Conservation (phyloP, 1,140 invertebrate species). For the Drosophila lacteicornis region DNA sequence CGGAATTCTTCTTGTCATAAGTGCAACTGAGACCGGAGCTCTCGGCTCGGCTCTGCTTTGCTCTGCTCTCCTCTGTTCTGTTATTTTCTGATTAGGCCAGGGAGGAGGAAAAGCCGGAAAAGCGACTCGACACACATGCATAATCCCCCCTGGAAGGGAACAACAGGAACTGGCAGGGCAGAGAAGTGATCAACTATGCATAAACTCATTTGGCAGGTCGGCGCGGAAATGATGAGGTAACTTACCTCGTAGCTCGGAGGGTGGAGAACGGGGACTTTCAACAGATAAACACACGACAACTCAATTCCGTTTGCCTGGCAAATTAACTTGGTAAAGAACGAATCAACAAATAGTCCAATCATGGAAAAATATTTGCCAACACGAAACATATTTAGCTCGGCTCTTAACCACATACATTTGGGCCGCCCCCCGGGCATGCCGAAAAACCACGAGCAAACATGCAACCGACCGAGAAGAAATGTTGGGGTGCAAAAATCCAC, state of each 20-base stretch:
- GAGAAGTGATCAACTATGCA: constrained; percentile 66
- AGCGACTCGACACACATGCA: not conserved
- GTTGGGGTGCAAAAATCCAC: constrained; percentile 7
- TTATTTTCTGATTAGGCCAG: constrained; percentile 71
- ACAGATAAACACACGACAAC: constrained; percentile 17
- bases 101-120: constrained; percentile 24
- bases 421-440: constrained; percentile 24
- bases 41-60: not conserved
- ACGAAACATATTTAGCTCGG: constrained; percentile 40
- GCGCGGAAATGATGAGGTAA: constrained; percentile 20
- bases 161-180: constrained; percentile 1
- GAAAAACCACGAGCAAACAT: constrained; percentile 44
- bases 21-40: constrained; percentile 68
- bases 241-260: no score
- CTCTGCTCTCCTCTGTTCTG: constrained; percentile 15
- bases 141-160: constrained; percentile 19
- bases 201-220: constrained; percentile 56
- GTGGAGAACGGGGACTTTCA: no score
- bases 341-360: constrained; percentile 44
- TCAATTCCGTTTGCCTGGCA: constrained; percentile 18
- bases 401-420: constrained; percentile 42
- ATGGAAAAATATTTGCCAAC: constrained; percentile 52
- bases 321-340: constrained; percentile 40
- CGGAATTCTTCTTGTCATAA: constrained; percentile 59
- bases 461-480: constrained; percentile 31